phyloP scores from a whole-genome alignment of 2,113 vertebrate genomes.

The Archocentrus centrarchus region DNA sequence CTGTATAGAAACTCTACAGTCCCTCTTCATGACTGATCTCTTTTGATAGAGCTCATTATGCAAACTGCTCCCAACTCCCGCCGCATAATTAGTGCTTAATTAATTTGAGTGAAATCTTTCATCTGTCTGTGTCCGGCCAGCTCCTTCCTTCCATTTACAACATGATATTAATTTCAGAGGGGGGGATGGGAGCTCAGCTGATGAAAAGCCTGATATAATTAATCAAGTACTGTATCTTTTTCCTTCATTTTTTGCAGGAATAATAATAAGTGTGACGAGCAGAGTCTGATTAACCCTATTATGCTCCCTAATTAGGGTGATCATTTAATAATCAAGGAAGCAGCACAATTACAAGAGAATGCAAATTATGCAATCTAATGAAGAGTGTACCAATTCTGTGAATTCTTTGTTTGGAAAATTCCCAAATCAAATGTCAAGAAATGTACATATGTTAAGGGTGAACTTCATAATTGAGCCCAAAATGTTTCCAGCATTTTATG shows the following conservation, averaged over 20 bases:
- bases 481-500: slow-evolving; percentile 1
- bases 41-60: slow-evolving; percentile 87
- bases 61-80: slow-evolving; percentile 86
- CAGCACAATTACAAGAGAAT: slow-evolving; percentile 84
- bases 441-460: slow-evolving; percentile 42
- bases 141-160: slow-evolving; percentile 94
- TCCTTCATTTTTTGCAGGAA: slow-evolving; percentile 85
- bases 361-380: slow-evolving; percentile 82
- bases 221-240: slow-evolving; percentile 92
- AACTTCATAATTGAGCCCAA: slow-evolving; percentile 28
- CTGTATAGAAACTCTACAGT: slow-evolving; percentile 78
- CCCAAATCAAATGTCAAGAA: slow-evolving; percentile 75
- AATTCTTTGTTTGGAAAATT: slow-evolving; percentile 83
- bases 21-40: slow-evolving; percentile 79
- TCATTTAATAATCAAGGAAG: slow-evolving; percentile 94
- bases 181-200: slow-evolving; percentile 77
- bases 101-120: slow-evolving; percentile 95
- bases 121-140: slow-evolving; percentile 89
- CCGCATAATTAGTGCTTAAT: slow-evolving; percentile 90
- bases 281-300: slow-evolving; percentile 91
- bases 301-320: slow-evolving; percentile 92
- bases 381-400: slow-evolving; percentile 77
- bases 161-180: slow-evolving; percentile 91
- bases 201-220: slow-evolving; percentile 91
- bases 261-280: slow-evolving; percentile 90